phyloP scores from a whole-genome alignment of 2,888 invertebrate genomes.

The Pegoplata infirma region DNA sequence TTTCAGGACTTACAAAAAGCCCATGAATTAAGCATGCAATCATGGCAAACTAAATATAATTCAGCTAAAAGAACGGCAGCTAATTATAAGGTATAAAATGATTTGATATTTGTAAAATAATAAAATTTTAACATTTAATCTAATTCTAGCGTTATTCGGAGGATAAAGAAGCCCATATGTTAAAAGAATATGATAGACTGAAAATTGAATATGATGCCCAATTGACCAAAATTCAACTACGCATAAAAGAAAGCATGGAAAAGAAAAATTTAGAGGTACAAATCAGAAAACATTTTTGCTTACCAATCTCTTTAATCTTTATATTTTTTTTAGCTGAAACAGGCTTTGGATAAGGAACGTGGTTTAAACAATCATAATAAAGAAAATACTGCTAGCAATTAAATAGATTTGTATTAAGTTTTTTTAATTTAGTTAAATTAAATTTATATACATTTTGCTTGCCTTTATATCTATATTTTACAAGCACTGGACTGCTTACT shows the following conservation, averaged over 20 bases:
- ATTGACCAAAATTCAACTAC: slow-evolving; percentile 70
- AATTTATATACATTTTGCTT: neutral
- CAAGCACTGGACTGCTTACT: slow-evolving; percentile 32
- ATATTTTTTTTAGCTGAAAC: slow-evolving; percentile 37
- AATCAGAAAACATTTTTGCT: neutral
- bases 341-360: slow-evolving; percentile 40
- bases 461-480: slow-evolving; percentile 8
- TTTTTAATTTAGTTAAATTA: slow-evolving; percentile 21
- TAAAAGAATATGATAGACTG: slow-evolving; percentile 82
- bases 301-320: too few species aligned
- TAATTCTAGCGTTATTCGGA: slow-evolving; percentile 80
- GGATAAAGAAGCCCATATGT: slow-evolving; percentile 83
- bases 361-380: slow-evolving; percentile 33
- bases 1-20: slow-evolving; percentile 78
- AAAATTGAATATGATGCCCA: slow-evolving; percentile 80
- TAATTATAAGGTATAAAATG: slow-evolving; percentile 80
- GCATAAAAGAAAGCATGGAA: slow-evolving; percentile 70
- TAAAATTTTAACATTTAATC: neutral
- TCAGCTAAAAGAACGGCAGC: slow-evolving; percentile 82
- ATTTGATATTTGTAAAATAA: neutral
- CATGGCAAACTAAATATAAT: slow-evolving; percentile 81
- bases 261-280: slow-evolving; percentile 68
- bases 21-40: slow-evolving; percentile 79
- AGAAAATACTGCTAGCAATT: slow-evolving; percentile 52
- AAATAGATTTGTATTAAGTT: slow-evolving; percentile 14